Evolutionary conservation across 1,140 invertebrate species (phyloP).

Genomic region (Laodelphax striatellus): DNA sequence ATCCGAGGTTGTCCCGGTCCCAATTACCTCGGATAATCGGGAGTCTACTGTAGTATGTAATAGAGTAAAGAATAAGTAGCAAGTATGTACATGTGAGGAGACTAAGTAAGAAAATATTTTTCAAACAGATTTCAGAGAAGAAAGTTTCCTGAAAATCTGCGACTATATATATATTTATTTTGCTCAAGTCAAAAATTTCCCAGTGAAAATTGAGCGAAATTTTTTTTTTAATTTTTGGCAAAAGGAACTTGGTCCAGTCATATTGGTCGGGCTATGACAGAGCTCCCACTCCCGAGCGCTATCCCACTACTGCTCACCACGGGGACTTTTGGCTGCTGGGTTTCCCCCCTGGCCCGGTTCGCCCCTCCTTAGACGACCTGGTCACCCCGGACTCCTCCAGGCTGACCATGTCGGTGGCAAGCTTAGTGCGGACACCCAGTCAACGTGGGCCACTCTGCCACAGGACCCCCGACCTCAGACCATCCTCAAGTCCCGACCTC

Average conservation of each 20-base stretch:
- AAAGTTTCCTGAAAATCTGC: too few species aligned
- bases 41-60: too few species aligned
- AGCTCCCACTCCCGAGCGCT: slow-evolving; percentile 85
- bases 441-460: slow-evolving; percentile 54
- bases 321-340: slow-evolving; percentile 93
- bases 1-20: too few species aligned
- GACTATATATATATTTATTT: too few species aligned
- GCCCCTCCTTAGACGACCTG: slow-evolving; percentile 91
- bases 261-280: slow-evolving; percentile 73
- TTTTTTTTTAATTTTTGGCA: background rate
- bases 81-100: too few species aligned
- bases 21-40: too few species aligned
- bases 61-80: too few species aligned
- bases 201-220: too few species aligned
- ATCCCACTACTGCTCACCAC: slow-evolving; percentile 95
- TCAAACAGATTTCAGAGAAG: too few species aligned
- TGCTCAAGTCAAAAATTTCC: too few species aligned
- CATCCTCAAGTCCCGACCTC: slow-evolving; percentile 75
- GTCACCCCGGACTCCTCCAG: slow-evolving; percentile 62
- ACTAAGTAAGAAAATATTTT: too few species aligned
- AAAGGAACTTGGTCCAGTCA: slow-evolving; percentile 50
- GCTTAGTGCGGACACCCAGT: slow-evolving; percentile 79
- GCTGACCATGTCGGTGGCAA: slow-evolving; percentile 83
- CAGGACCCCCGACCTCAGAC: slow-evolving; percentile 71
- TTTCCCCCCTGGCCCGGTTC: slow-evolving; percentile 94